Evolutionary conservation across 1,140 invertebrate species (phyloP), one percentile per base, ranked within the genome.

Genomic region (Brachionus manjavacas): DNA sequence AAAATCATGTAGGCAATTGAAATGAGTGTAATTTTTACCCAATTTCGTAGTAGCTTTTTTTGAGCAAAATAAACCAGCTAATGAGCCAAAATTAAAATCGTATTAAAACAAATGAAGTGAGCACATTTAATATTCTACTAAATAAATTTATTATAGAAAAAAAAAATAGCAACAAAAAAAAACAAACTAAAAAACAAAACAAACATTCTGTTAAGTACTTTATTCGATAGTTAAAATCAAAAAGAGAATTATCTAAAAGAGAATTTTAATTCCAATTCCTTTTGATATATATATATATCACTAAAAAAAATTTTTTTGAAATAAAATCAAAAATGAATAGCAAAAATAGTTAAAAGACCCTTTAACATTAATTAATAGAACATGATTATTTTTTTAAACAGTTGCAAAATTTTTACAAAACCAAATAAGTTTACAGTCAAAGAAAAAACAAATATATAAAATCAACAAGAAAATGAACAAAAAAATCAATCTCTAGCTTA

Each of bases 381-480:
- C 52, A 55, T 55, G 52, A 20, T 55, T 20, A 55, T 68, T 72
- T n/a, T 39, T 72, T 72, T 72, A 41, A 72, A 72, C 68, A 72
- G 35, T 72, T 39, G 52, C 35, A 72, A 41, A 28, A 41, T 72
- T 72, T 72, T 16, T 72, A 72, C 68, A 72, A 72, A 72, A 39
- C 31, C 20, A 72, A 72, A 72, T 35, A 72, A 72, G 68, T 72
- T 39, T 72, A 72, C 68, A 72, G 43, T 72, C 68, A 72, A 35
- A 72, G 12, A 55, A 55, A n/a, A 39, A 72, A 72, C 31, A 72
- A 72, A 72, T 68, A 31, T 68, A 31, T 3, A 72, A 72, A 72
- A n/a, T 72, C n/a, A 72, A 72, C 68, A 72, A 72, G n/a, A 72
- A 4, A 31, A 28, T 3, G 0, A 31, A 31, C 28, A 31, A 4